Evolutionary conservation across 2,888 invertebrate genomes (phyloP), one percentile per base, ranked within the genome.

Genomic region (Acanthopleura granulata): DNA sequence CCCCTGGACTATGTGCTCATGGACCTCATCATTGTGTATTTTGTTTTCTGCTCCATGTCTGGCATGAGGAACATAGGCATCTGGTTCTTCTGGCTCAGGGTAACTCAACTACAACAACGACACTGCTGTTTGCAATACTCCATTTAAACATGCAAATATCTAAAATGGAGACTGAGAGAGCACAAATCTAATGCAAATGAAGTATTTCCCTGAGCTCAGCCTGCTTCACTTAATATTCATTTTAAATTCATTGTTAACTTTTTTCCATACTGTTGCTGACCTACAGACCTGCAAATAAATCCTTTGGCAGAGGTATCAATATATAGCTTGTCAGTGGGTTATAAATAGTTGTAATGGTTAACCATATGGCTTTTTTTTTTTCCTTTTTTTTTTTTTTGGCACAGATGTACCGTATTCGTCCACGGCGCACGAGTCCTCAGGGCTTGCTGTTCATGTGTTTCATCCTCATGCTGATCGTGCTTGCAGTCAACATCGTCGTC

Each of bases 1-100:
- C 91, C 91, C 0, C 75, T 91, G 79, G 91, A 91, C 83, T 91
- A 91, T 79, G 86, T 91, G 40, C 75, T 91, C 74, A 89, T 91
- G 80, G 79, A 86, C 4, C 79, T 81, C 6, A 81, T 91, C 49
- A 85, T 90, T 57, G 77, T 88, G 27, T 91, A 90, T 78, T 85
- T 91, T 74, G 83, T 91, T 49, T 83, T 91, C 77, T 89, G 89
- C 77, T 89, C 91, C 66, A 88, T 91, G 85, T 87, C 88, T 61
- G 91, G 90, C 4, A 85, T 91, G 57, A 85, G 88, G 62, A 85
- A 87, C 76, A 84, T 91, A 72, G 91, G 91, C 49, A 87, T 91
- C 75, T 89, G 91, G 87, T 91, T 89, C 77, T 87, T 90, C 75
- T 91, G 90, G 80, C 80, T 91, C 50, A 85, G 85, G 83, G 91